These are phyloP conservation scores for Pyrgus malvae DNA, from an alignment of 2,888 invertebrate species.

Conservation along the genomic window DNA sequence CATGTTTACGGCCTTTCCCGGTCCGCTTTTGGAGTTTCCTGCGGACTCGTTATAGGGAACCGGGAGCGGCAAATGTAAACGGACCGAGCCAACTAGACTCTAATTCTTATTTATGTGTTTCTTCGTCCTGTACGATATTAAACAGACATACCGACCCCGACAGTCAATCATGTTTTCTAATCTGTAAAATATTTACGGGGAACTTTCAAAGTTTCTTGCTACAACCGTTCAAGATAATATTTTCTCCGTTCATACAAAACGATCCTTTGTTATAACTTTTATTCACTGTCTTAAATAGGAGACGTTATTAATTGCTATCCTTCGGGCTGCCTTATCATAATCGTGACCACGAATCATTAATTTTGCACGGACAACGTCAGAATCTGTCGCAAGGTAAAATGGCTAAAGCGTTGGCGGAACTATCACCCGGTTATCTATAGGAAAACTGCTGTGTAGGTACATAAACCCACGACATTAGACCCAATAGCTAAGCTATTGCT, in stretches of 20 bases:
- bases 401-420: constrained; percentile 9
- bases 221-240: too few relatives aligned
- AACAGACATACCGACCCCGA: constrained; percentile 51
- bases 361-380: constrained; percentile 18
- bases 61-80: constrained; percentile 77
- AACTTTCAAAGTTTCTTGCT: too few relatives aligned
- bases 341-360: constrained; percentile 24
- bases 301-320: constrained; percentile 13
- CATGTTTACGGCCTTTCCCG: constrained; percentile 68
- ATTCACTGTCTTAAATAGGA: not conserved
- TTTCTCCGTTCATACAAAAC: too few relatives aligned
- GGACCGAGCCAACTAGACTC: constrained; percentile 70
- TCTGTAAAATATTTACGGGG: constrained; percentile 5
- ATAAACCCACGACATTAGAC: constrained; percentile 19
- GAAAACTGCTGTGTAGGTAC: constrained; percentile 11
- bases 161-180: constrained; percentile 49
- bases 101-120: constrained; percentile 78
- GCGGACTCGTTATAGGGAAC: constrained; percentile 64
- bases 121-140: constrained; percentile 57
- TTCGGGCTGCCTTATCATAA: constrained; percentile 20
- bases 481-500: too few relatives aligned
- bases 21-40: constrained; percentile 65
- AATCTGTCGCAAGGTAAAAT: constrained; percentile 11
- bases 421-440: constrained; percentile 13
- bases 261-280: constrained; percentile 4